Evolutionary conservation across 2,797 vertebrate species (phyloP).

Genomic region (Protosalanx chinensis): DNA sequence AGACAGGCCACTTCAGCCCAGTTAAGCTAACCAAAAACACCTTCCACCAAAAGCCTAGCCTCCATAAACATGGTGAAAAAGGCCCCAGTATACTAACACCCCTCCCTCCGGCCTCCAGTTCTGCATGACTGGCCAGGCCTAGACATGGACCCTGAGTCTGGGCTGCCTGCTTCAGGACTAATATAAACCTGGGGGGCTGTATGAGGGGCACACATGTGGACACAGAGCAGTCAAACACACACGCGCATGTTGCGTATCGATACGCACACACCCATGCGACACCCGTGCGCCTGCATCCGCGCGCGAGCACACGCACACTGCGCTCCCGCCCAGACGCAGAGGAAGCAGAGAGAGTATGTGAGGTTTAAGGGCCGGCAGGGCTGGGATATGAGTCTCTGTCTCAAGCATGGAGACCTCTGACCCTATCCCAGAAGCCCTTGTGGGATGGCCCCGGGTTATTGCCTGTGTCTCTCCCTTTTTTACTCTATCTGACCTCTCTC

Average conservation of each 20-base stretch:
- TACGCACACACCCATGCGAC: not conserved
- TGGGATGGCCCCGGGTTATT: conserved; percentile 44
- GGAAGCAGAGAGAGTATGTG: not conserved
- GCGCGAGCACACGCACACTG: not conserved
- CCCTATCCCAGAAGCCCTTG: conserved; percentile 55
- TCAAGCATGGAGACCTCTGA: conserved; percentile 56
- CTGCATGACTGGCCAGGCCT: conserved; percentile 56
- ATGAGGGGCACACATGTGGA: conserved; percentile 18
- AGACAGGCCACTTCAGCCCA: not conserved
- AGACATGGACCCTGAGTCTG: conserved; percentile 55
- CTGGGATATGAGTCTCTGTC: conserved; percentile 64
- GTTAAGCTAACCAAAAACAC: not conserved
- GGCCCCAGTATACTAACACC: conserved; percentile 18
- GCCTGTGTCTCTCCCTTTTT: conserved; percentile 51
- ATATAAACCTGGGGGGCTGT: conserved; percentile 54
- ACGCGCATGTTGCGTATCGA: not conserved
- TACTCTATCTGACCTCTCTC: conserved; percentile 59
- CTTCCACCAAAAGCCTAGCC: conserved; percentile 33
- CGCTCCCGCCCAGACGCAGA: not conserved
- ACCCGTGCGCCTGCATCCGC: not conserved
- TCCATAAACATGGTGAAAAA: conserved; percentile 37
- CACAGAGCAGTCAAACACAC: conserved; percentile 28
- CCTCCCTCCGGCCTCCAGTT: conserved; percentile 44
- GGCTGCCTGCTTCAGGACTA: conserved; percentile 40
- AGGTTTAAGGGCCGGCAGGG: conserved; percentile 1